Conservation (phyloP, 2,113 vertebrate genomes). For the Pleuronectes platessa region DNA sequence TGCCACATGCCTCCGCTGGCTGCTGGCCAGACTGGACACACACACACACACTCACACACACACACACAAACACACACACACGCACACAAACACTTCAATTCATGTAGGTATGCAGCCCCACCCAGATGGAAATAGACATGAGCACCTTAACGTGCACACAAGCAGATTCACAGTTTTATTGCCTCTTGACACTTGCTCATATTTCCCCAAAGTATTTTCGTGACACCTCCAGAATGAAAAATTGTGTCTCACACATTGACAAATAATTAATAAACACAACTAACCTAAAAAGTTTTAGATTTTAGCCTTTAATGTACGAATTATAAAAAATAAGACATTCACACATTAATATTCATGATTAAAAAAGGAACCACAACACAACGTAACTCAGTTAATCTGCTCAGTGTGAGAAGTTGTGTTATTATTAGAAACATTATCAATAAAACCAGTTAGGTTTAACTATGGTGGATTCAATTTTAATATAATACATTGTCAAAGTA, state of each 20-base stretch:
- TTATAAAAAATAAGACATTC: too few species aligned
- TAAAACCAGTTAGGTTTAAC: too few species aligned
- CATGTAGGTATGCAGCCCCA: not conserved
- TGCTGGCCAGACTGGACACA: constrained; percentile 12
- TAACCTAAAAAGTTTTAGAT: too few species aligned
- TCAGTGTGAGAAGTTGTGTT: not conserved
- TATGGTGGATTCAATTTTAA: too few species aligned
- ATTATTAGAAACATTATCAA: not conserved
- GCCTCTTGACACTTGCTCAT: not conserved
- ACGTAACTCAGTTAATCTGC: too few species aligned
- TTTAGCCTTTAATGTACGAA: too few species aligned
- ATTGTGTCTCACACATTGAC: too few species aligned
- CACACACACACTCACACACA: constrained; percentile 22
- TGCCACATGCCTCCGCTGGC: constrained; percentile 30
- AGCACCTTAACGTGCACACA: not conserved
- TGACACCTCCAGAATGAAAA: too few species aligned
- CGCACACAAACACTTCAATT: not conserved
- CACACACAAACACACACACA: not conserved
- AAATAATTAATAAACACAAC: too few species aligned
- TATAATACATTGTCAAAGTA: too few species aligned
- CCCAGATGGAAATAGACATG: constrained; percentile 15
- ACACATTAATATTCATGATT: not conserved
- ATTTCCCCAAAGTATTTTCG: not conserved
- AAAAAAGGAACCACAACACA: not conserved
- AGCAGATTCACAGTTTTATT: not conserved